Evolutionary conservation across 1,140 invertebrate species (phyloP).

Genomic region (Drosophila trapezifrons): DNA sequence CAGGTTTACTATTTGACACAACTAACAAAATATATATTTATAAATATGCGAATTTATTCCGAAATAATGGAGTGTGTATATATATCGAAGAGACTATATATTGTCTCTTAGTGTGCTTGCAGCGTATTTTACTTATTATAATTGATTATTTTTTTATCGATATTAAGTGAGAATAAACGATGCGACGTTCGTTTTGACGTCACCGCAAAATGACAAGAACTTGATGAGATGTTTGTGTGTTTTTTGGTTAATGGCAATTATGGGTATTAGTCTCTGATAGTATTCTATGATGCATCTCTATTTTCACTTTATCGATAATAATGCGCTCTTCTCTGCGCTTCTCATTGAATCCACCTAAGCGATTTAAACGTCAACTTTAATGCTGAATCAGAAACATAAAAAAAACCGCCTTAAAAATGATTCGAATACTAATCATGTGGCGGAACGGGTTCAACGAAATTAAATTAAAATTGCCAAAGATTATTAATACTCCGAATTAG

Average conservation of each 20-base stretch:
- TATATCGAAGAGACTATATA: not conserved
- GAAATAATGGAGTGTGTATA: conserved; percentile 5
- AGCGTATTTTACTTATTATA: conserved; percentile 51
- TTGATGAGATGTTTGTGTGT: not conserved
- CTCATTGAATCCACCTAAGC: not conserved
- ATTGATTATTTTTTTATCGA: conserved; percentile 38
- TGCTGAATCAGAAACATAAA: not conserved
- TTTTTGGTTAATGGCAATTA: not conserved
- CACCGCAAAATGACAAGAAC: conserved; percentile 24
- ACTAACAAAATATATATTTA: conserved; percentile 6
- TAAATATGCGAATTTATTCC: conserved; percentile 24
- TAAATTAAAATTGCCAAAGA: not conserved
- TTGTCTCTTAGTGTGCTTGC: conserved; percentile 25
- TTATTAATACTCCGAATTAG: not conserved
- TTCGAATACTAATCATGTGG: conserved; percentile 8
- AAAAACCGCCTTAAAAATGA: not conserved
- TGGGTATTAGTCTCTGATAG: not conserved
- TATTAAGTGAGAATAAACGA: conserved; percentile 46
- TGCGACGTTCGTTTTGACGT: conserved; percentile 50
- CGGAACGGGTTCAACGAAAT: conserved; percentile 22
- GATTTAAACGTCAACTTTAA: not conserved
- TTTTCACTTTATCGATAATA: no score
- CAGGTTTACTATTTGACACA: conserved; percentile 12
- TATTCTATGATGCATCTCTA: no score
- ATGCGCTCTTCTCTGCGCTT: not conserved